Evolutionary conservation across 2,888 invertebrate genomes (phyloP).

Genomic region (Callosobruchus maculatus): DNA sequence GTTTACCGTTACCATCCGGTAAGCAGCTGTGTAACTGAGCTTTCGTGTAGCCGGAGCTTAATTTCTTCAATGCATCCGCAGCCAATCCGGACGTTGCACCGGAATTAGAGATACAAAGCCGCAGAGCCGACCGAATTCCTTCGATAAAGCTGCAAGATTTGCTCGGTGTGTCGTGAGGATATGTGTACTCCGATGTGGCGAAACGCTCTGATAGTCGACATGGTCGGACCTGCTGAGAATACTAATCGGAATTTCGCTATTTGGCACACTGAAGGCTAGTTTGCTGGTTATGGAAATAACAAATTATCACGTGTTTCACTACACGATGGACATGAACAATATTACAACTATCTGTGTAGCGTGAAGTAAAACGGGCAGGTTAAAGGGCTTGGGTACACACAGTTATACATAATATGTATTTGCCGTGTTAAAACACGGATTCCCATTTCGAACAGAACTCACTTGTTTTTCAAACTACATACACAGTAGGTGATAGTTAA

Average conservation of each 20-base stretch:
- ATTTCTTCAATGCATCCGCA: not conserved
- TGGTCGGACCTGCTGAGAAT: slow-evolving; percentile 2
- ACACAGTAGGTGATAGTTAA: too few species aligned
- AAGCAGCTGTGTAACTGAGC: not conserved
- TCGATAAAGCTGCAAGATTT: slow-evolving; percentile 47
- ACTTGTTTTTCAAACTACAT: too few species aligned
- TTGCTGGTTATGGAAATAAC: not conserved
- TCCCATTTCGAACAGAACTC: too few species aligned
- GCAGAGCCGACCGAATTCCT: slow-evolving; percentile 43
- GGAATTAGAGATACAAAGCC: slow-evolving; percentile 48
- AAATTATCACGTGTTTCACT: too few species aligned
- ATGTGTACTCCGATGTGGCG: not conserved
- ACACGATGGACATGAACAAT: too few species aligned
- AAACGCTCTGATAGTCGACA: slow-evolving; percentile 2
- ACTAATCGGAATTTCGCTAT: not conserved
- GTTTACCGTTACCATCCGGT: not conserved
- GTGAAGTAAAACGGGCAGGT: too few species aligned
- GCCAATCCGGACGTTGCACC: slow-evolving; percentile 21
- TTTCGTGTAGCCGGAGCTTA: not conserved
- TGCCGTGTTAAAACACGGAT: too few species aligned
- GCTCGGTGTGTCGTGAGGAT: slow-evolving; percentile 21
- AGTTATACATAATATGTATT: too few species aligned
- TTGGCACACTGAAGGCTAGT: not conserved
- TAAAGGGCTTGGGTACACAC: too few species aligned
- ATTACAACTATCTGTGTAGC: too few species aligned